Percentiles rank a stretch among this genome's conserved stretches.
These are phyloP conservation scores for Echiichthys vipera DNA, from an alignment of 2,797 vertebrate species.

Conservation along the genomic window DNA sequence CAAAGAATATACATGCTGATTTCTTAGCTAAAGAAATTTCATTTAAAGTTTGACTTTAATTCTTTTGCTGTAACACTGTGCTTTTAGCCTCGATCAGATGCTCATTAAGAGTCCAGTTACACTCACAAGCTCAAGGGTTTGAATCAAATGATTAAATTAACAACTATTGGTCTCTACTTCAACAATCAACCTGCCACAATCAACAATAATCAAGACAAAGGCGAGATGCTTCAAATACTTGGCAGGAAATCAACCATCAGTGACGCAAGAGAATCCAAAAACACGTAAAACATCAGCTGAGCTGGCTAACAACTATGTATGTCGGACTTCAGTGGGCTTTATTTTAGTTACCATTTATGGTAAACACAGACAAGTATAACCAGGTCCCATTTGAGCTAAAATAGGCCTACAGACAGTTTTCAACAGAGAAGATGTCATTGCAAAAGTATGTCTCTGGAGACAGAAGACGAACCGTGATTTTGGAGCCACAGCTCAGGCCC, in stretches of 20 bases:
- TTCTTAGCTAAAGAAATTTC: neutral
- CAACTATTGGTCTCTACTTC: constrained; percentile 2
- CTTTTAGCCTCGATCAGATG: neutral
- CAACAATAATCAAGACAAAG: constrained; percentile 7
- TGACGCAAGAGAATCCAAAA: constrained; percentile 28
- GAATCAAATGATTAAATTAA: constrained; percentile 1
- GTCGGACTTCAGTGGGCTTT: constrained; percentile 34
- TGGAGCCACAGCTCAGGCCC: constrained; percentile 42
- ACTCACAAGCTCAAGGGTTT: neutral
- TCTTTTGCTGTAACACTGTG: neutral
- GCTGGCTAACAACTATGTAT: constrained; percentile 11
- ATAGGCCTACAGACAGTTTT: constrained; percentile 61
- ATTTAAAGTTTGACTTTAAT: neutral
- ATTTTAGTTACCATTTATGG: constrained; percentile 73
- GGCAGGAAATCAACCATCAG: constrained; percentile 15
- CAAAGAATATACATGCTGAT: neutral
- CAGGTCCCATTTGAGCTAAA: constrained; percentile 65
- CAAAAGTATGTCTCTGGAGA: constrained; percentile 73
- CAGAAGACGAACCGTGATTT: constrained; percentile 52
- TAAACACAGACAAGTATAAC: constrained; percentile 54
- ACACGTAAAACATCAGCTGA: constrained; percentile 33
- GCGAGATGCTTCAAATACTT: constrained; percentile 28
- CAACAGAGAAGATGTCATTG: constrained; percentile 67
- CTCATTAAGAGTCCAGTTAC: neutral
- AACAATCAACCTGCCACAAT: constrained; percentile 10